phyloP scores from a whole-genome alignment of 2,113 vertebrate genomes.

The Lipotes vexillifer region DNA sequence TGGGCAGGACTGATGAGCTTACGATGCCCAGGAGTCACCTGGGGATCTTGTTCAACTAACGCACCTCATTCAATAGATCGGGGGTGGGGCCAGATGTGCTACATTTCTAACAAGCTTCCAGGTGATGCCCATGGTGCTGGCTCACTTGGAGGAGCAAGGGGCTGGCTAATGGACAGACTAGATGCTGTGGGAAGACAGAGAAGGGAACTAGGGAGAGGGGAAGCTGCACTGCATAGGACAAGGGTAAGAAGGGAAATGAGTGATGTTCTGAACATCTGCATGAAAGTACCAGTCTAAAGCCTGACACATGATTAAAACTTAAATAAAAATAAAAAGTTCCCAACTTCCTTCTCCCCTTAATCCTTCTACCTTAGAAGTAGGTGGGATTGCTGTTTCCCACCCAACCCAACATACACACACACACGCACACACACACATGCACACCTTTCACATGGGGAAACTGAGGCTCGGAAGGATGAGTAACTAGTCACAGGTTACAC shows the following conservation, averaged over 20 bases:
- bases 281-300: neutral
- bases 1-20: rapidly evolving
- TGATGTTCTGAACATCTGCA: neutral
- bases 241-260: neutral
- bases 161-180: neutral
- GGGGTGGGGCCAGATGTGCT: neutral
- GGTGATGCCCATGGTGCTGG: neutral
- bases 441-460: neutral
- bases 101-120: neutral
- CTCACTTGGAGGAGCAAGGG: neutral
- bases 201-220: neutral
- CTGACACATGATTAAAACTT: neutral
- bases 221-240: too few relatives aligned
- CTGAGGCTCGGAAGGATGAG: neutral
- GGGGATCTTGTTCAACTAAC: neutral
- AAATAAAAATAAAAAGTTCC: neutral
- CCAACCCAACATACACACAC: neutral
- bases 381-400: neutral
- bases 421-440: neutral
- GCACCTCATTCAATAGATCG: neutral
- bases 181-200: neutral
- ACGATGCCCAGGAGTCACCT: rapidly evolving
- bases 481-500: neutral
- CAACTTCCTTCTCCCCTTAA: neutral
- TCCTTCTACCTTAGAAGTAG: neutral